These are phyloP conservation scores for Natator depressus DNA, from an alignment of 2,113 vertebrate species.

Conservation along the genomic window DNA sequence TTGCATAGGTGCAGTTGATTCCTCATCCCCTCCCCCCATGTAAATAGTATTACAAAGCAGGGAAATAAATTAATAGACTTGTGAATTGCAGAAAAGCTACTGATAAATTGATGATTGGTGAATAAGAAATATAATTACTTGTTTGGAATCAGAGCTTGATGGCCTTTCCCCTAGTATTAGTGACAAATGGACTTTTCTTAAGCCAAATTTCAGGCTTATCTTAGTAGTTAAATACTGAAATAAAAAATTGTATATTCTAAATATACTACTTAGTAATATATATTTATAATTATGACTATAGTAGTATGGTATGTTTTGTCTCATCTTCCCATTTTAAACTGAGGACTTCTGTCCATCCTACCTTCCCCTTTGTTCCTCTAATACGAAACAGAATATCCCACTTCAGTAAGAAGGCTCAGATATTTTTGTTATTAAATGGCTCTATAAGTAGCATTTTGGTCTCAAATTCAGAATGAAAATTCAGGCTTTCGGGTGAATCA, in stretches of 20 bases:
- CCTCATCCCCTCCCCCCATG: fast-evolving
- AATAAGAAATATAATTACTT: neutral
- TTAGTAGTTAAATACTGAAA: neutral
- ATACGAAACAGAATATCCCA: neutral
- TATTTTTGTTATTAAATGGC: neutral
- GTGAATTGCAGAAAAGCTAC: neutral
- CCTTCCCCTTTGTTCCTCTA: neutral
- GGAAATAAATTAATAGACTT: neutral
- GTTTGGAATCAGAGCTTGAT: neutral
- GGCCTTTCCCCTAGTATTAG: neutral
- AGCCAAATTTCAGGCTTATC: neutral
- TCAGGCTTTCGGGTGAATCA: neutral
- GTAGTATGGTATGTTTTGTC: neutral
- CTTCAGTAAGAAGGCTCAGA: neutral
- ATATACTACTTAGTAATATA: neutral
- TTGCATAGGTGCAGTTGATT: neutral
- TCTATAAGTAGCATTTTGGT: neutral
- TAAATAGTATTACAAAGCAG: neutral
- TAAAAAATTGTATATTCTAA: neutral
- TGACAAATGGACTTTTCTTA: neutral
- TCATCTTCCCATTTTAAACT: slow-evolving; percentile 9
- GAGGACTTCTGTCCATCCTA: neutral
- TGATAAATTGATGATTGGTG: neutral
- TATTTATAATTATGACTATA: neutral
- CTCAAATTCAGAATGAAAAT: neutral